These are phyloP conservation scores for Neolamprologus ventralis DNA, from an alignment of 2,113 vertebrate genomes.

Conservation along the genomic window DNA sequence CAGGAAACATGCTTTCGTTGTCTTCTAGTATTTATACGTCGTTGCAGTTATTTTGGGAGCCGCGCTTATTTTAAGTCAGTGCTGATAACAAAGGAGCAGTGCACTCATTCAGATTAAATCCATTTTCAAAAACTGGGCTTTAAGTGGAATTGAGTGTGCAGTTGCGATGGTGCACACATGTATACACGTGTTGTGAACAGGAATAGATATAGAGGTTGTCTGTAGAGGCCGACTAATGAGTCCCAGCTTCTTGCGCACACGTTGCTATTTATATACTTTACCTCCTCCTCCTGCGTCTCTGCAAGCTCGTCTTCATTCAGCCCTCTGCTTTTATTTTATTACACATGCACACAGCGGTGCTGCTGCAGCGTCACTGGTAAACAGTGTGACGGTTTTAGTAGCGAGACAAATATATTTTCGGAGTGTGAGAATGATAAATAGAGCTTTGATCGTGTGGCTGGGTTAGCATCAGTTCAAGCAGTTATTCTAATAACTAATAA, in stretches of 20 bases:
- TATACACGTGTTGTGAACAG: slow-evolving; percentile 22
- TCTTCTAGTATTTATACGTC: neutral
- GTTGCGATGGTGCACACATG: neutral
- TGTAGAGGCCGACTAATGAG: slow-evolving; percentile 56
- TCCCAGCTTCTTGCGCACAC: slow-evolving; percentile 41
- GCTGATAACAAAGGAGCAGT: neutral
- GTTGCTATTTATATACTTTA: slow-evolving; percentile 55
- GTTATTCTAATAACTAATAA: neutral
- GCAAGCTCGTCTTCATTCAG: slow-evolving; percentile 1
- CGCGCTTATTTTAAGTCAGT: neutral
- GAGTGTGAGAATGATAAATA: neutral
- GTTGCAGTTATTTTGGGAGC: neutral
- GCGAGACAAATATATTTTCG: neutral
- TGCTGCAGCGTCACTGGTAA: neutral
- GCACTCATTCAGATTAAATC: neutral
- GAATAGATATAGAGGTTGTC: slow-evolving; percentile 47
- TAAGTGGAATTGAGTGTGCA: neutral
- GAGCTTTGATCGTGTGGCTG: neutral
- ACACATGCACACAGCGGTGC: neutral
- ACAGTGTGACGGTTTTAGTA: neutral
- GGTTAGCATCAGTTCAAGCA: neutral
- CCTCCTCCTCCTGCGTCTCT: slow-evolving; percentile 19
- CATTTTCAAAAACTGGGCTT: neutral
- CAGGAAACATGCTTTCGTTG: slow-evolving; percentile 57
- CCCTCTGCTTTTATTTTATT: slow-evolving; percentile 4